Evolutionary conservation across 2,888 invertebrate species (phyloP), one percentile per base, ranked within the genome.

Genomic region (Timandra comae): DNA sequence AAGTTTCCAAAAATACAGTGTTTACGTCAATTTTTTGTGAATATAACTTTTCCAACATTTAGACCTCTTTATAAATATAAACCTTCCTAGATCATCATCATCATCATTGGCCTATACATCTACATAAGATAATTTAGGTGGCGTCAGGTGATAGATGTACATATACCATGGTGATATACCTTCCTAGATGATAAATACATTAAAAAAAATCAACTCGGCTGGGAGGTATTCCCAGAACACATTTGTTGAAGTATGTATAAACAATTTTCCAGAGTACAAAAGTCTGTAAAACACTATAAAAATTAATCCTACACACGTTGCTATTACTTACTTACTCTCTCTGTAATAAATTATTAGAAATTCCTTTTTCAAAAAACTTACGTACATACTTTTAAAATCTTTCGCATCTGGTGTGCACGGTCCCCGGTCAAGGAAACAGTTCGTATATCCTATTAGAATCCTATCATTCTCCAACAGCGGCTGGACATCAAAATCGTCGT

Each of bases 331-430:
- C n/a, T n/a, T n/a, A n/a, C n/a, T n/a, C n/a, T n/a, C n/a, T n/a
- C n/a, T n/a, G n/a, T n/a, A n/a, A n/a, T n/a, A n/a, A n/a, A n/a
- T n/a, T n/a, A n/a, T n/a, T n/a, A n/a, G n/a, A n/a, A n/a, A n/a
- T n/a, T n/a, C n/a, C n/a, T n/a, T n/a, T n/a, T n/a, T n/a, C n/a
- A n/a, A n/a, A n/a, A n/a, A n/a, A n/a, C n/a, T n/a, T 32, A 8
- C 3, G 20, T 24, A 70, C 87, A 87, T 74, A 93, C 93, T 88
- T 81, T 90, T 93, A 9, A 93, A 86, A 71, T 91, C 90, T 55
- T 89, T 88, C 30, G 89, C 93, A 49, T 93, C 93, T 2, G 92
- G 88, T 0, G 91, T 92, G 55, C 93, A 93, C 3, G 88, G 88
- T 7, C 90, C 90, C 38, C 82, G 69, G 2, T 88, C 89, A 33